Evolutionary conservation across 2,888 invertebrate genomes (phyloP).

Genomic region (Alviniconcha strummeri): DNA sequence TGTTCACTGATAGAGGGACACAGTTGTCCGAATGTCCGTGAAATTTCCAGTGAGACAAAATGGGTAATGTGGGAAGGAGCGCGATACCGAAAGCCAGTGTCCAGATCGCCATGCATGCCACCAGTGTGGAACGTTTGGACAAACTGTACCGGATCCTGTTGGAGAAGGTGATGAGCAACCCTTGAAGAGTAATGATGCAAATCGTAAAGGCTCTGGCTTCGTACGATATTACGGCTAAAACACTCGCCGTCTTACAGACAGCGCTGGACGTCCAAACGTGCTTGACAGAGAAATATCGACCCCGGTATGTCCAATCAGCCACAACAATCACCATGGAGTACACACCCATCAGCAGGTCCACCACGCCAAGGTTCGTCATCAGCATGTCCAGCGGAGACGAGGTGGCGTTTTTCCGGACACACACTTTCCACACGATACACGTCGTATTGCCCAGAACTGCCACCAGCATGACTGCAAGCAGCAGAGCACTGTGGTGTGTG

Average conservation of each 20-base stretch:
- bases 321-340: constrained; percentile 47
- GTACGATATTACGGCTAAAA: constrained; percentile 72
- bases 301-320: constrained; percentile 47
- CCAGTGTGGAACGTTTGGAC: neutral
- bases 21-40: constrained; percentile 19
- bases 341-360: constrained; percentile 51
- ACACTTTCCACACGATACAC: constrained; percentile 33
- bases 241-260: constrained; percentile 48
- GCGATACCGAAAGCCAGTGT: neutral
- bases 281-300: constrained; percentile 49
- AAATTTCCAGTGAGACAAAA: neutral
- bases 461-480: constrained; percentile 29
- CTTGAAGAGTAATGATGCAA: constrained; percentile 79
- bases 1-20: neutral
- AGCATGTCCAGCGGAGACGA: neutral
- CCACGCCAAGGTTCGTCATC: constrained; percentile 42
- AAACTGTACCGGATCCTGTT: neutral
- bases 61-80: neutral
- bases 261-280: constrained; percentile 47
- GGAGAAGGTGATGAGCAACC: constrained; percentile 75
- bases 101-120: neutral
- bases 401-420: constrained; percentile 11
- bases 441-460: constrained; percentile 31
- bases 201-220: constrained; percentile 80
- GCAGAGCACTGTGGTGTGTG: constrained; percentile 19